Percentiles rank a stretch among this genome's conserved stretches.
These are phyloP conservation scores for Plodia interpunctella DNA, from an alignment of 1,140 invertebrate species.

Conservation along the genomic window DNA sequence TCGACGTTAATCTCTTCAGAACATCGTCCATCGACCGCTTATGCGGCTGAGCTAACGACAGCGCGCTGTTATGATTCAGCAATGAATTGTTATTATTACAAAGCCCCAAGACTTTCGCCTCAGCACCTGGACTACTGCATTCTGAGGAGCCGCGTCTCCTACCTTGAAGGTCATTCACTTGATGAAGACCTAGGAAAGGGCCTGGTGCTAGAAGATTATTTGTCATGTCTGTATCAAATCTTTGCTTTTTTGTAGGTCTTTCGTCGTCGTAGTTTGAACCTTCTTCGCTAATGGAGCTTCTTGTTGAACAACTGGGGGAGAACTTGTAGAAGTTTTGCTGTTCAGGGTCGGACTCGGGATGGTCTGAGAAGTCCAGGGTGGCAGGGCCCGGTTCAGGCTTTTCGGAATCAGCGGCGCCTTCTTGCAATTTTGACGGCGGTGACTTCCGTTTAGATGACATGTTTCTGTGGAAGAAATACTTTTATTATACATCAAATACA, in stretches of 20 bases:
- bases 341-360: constrained; percentile 58
- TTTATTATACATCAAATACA: constrained; percentile 10
- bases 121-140: constrained; percentile 82
- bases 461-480: constrained; percentile 80
- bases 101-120: constrained; percentile 75
- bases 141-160: constrained; percentile 80
- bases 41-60: constrained; percentile 67
- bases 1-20: constrained; percentile 88
- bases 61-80: constrained; percentile 71
- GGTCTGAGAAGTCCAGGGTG: constrained; percentile 63
- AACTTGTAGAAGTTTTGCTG: constrained; percentile 75
- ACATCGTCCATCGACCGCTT: constrained; percentile 91
- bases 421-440: constrained; percentile 92
- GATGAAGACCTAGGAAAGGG: constrained; percentile 74
- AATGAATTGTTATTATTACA: constrained; percentile 76
- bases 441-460: constrained; percentile 97
- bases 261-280: constrained; percentile 78
- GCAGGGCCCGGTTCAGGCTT: constrained; percentile 67
- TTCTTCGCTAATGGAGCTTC: constrained; percentile 79
- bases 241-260: constrained; percentile 72
- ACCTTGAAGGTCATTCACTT: constrained; percentile 69
- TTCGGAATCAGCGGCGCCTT: constrained; percentile 81
- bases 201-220: constrained; percentile 75
- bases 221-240: constrained; percentile 75
- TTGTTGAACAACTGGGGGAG: constrained; percentile 77